phyloP scores from a whole-genome alignment of 2,888 invertebrate genomes.

The Lithophane ornitopus region DNA sequence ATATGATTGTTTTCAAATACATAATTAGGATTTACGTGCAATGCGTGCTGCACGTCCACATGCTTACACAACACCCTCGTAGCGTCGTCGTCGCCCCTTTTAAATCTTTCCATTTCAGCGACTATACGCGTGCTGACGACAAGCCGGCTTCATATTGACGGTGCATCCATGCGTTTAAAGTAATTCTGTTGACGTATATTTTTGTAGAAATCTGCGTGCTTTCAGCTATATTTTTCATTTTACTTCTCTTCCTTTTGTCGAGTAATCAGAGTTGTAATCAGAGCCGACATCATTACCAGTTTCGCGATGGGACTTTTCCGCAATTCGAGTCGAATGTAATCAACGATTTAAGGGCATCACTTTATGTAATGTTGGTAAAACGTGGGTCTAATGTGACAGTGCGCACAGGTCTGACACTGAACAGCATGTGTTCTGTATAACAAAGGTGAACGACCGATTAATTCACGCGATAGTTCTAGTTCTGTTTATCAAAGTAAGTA shows the following conservation, averaged over 20 bases:
- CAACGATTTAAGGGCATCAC: constrained; percentile 43
- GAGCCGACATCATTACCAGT: constrained; percentile 43
- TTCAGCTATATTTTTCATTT: constrained; percentile 25
- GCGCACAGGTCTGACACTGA: constrained; percentile 49
- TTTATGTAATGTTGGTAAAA: constrained; percentile 47
- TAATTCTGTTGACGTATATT: constrained; percentile 38
- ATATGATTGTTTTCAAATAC: constrained; percentile 19
- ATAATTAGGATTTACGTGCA: constrained; percentile 22
- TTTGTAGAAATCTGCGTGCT: constrained; percentile 32
- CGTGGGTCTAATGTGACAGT: constrained; percentile 32
- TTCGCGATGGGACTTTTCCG: constrained; percentile 44
- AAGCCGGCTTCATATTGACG: constrained; percentile 37
- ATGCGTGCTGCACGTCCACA: constrained; percentile 30
- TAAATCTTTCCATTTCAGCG: constrained; percentile 54
- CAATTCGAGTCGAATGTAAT: constrained; percentile 44
- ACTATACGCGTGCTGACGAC: constrained; percentile 39
- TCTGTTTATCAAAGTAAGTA: constrained; percentile 81
- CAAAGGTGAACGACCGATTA: constrained; percentile 82
- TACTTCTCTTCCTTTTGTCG: constrained; percentile 34
- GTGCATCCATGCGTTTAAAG: constrained; percentile 52
- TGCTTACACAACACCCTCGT: constrained; percentile 25
- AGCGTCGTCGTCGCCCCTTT: constrained; percentile 32
- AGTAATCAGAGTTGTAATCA: constrained; percentile 52
- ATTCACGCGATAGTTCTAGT: constrained; percentile 81
- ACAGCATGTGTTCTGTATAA: constrained; percentile 36